phyloP scores from a whole-genome alignment of 2,888 invertebrate genomes.

The Pyrgus malvae region DNA sequence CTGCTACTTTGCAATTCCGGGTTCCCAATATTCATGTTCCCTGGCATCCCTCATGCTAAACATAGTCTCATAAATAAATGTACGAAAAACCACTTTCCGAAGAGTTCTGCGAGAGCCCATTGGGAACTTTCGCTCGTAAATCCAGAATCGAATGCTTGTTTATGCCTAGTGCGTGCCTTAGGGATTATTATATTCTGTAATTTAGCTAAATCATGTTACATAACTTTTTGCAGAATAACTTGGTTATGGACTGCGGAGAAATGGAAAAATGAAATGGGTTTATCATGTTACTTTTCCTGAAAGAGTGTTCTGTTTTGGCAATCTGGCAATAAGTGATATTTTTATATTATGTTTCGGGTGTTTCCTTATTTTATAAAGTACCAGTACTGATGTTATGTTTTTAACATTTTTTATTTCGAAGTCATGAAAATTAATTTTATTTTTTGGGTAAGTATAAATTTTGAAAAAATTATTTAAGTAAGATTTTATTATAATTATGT shows the following conservation, averaged over 20 bases:
- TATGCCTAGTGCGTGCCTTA: constrained; percentile 24
- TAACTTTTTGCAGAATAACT: constrained; percentile 12
- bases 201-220: constrained; percentile 15
- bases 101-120: constrained; percentile 25
- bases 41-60: constrained; percentile 11
- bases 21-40: constrained; percentile 8
- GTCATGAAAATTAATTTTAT: too few species aligned
- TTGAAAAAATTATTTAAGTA: too few species aligned
- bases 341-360: too few species aligned
- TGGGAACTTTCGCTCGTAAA: constrained; percentile 29
- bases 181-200: constrained; percentile 18
- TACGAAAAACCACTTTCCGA: constrained; percentile 27
- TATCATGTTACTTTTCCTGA: neutral
- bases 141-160: constrained; percentile 28
- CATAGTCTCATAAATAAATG: constrained; percentile 31
- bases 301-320: too few species aligned
- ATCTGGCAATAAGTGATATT: too few species aligned
- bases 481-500: too few species aligned
- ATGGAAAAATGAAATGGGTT: neutral
- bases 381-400: too few species aligned
- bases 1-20: constrained; percentile 1
- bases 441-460: too few species aligned
- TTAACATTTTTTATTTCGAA: too few species aligned
- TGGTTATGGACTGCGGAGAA: constrained; percentile 1
- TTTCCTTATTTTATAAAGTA: too few species aligned